Evolutionary conservation across 1,140 invertebrate genomes (phyloP).

Genomic region (Aphidius gifuensis): DNA sequence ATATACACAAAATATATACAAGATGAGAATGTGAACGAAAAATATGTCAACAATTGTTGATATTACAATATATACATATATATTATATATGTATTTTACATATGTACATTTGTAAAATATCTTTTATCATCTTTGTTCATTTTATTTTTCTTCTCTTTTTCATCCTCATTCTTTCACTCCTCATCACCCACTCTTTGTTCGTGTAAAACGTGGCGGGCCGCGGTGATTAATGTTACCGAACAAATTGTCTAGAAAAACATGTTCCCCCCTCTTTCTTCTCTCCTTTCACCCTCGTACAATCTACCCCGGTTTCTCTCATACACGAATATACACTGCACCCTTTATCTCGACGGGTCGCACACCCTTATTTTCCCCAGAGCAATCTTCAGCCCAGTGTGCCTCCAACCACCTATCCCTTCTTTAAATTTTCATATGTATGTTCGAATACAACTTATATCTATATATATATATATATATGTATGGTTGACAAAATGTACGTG

Average conservation of each 20-base stretch:
- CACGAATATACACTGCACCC: slow-evolving; percentile 41
- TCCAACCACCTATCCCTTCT: background rate
- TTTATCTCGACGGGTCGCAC: slow-evolving; percentile 50
- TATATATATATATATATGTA: slow-evolving; percentile 24
- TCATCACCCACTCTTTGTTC: slow-evolving; percentile 23
- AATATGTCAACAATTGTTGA: too few species aligned
- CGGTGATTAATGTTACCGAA: slow-evolving; percentile 59
- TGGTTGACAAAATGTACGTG: slow-evolving; percentile 12
- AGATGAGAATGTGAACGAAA: too few species aligned
- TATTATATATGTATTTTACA: too few species aligned
- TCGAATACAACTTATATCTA: slow-evolving; percentile 16
- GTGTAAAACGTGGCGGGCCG: slow-evolving; percentile 20
- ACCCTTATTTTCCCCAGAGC: slow-evolving; percentile 45
- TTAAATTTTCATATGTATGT: background rate
- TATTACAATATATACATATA: too few species aligned
- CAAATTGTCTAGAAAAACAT: slow-evolving; percentile 62
- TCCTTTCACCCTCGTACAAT: slow-evolving; percentile 18
- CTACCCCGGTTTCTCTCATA: slow-evolving; percentile 1
- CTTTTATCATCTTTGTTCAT: too few species aligned
- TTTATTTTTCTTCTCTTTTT: slow-evolving; percentile 9
- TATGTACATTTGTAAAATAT: too few species aligned
- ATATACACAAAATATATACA: too few species aligned
- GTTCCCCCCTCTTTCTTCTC: slow-evolving; percentile 41
- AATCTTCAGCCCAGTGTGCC: slow-evolving; percentile 14
- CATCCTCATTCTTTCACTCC: slow-evolving; percentile 21